These are phyloP conservation scores for Phalloptychus januarius DNA, from an alignment of 2,797 vertebrate species.

Conservation along the genomic window DNA sequence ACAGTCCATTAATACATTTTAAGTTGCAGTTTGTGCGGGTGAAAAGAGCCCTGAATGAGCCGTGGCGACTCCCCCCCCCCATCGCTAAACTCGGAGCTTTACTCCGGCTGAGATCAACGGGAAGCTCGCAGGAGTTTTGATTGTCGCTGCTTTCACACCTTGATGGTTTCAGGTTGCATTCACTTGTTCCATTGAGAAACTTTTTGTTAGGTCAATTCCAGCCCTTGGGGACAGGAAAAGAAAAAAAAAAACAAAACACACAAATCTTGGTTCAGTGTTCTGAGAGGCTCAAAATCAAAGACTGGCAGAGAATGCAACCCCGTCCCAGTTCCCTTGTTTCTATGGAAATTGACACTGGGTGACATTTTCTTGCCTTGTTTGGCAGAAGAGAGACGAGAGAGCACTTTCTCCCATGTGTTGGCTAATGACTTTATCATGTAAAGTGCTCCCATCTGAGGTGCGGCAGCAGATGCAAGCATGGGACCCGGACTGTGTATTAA, in stretches of 20 bases:
- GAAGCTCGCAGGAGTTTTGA: constrained; percentile 45
- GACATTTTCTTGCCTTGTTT: constrained; percentile 75
- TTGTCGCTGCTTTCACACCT: constrained; percentile 58
- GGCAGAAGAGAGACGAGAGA: constrained; percentile 55
- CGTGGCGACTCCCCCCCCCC: neutral
- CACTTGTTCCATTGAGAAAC: constrained; percentile 48
- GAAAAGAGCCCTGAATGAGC: constrained; percentile 31
- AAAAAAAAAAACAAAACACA: constrained; percentile 6
- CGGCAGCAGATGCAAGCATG: constrained; percentile 21
- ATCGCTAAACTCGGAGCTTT: constrained; percentile 3
- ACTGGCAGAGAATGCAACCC: constrained; percentile 62
- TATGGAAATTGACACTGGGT: constrained; percentile 79
- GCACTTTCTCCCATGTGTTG: constrained; percentile 58
- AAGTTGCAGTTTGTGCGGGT: constrained; percentile 54
- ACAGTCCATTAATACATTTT: constrained; percentile 61
- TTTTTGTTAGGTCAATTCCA: constrained; percentile 55
- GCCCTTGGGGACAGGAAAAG: constrained; percentile 40
- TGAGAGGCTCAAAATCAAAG: constrained; percentile 65
- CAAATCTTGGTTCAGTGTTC: constrained; percentile 59
- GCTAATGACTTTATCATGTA: constrained; percentile 32
- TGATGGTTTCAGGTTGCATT: constrained; percentile 65
- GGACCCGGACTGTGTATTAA: constrained; percentile 7
- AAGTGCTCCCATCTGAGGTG: constrained; percentile 35
- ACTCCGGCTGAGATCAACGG: constrained; percentile 33
- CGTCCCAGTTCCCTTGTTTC: constrained; percentile 71